Conservation (phyloP, 2,113 vertebrate species). For the Pontoporia blainvillei region DNA sequence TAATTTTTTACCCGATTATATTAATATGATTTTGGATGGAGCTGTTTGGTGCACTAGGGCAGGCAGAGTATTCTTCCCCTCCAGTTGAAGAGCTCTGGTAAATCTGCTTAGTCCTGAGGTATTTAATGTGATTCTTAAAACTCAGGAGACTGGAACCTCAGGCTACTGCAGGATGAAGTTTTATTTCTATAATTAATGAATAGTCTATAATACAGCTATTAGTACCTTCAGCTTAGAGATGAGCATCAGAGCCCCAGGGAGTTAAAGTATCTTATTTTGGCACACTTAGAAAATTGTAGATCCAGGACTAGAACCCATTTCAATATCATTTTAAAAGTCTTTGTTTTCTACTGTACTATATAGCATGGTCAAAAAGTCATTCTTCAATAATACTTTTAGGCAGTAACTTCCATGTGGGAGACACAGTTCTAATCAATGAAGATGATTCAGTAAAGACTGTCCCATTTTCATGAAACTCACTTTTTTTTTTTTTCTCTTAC, state of each 20-base stretch:
- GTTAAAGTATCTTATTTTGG: not conserved
- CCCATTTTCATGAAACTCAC: not conserved
- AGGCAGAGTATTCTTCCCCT: rapidly evolving
- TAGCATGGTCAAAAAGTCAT: not conserved
- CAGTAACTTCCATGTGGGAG: not conserved
- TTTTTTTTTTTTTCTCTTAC: not conserved
- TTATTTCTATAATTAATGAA: not conserved
- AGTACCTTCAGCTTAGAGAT: not conserved
- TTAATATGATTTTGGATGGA: not conserved
- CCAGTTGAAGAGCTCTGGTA: not conserved
- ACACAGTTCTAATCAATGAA: not conserved
- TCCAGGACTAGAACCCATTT: not conserved
- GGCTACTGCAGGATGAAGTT: not conserved
- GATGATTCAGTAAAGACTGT: not conserved
- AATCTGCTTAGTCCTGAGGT: not conserved
- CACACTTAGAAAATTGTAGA: not conserved
- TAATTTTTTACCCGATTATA: not conserved
- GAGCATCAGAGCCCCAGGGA: not conserved
- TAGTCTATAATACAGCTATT: not conserved
- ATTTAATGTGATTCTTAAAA: not conserved
- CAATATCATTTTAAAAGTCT: not conserved
- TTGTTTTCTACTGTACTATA: not conserved
- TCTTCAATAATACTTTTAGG: not conserved
- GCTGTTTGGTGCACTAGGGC: not conserved
- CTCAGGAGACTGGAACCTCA: not conserved